Conservation (phyloP, 2,888 invertebrate species). For the Rhagophthalmus giganteus region DNA sequence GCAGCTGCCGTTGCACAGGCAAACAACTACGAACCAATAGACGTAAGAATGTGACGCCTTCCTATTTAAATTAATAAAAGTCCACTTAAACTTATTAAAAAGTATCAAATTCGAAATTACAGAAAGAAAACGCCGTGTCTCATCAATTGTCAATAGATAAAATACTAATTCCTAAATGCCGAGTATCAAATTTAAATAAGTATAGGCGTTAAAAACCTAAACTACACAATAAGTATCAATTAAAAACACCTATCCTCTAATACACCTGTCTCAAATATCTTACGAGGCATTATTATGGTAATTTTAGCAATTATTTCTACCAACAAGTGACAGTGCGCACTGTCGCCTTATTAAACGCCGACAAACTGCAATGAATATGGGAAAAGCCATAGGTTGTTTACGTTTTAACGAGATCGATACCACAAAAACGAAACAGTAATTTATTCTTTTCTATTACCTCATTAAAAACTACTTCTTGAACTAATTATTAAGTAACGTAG, state of each 20-base stretch:
- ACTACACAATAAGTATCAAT: conserved; percentile 8
- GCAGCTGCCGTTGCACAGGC: background rate
- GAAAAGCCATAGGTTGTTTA: conserved; percentile 17
- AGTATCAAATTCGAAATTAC: no score
- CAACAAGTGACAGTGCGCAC: conserved; percentile 21
- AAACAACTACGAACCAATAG: background rate
- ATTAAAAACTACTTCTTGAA: no score
- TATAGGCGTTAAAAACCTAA: no score
- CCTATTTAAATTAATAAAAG: no score
- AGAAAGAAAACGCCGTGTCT: no score
- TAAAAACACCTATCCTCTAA: conserved; percentile 15
- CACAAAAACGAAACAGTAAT: conserved; percentile 9
- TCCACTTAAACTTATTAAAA: no score
- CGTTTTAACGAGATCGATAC: conserved; percentile 19
- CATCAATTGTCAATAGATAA: no score
- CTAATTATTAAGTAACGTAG: no score
- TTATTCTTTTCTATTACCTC: no score
- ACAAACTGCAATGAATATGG: conserved; percentile 9
- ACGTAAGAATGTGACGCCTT: no score
- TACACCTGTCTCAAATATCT: conserved; percentile 20
- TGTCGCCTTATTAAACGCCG: conserved; percentile 19
- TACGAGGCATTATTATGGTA: conserved; percentile 23
- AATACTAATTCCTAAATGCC: no score
- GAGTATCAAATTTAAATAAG: no score
- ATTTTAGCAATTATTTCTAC: conserved; percentile 25